These are phyloP conservation scores for Lithophane ornitopus DNA, from an alignment of 2,888 invertebrate species.

Conservation along the genomic window DNA sequence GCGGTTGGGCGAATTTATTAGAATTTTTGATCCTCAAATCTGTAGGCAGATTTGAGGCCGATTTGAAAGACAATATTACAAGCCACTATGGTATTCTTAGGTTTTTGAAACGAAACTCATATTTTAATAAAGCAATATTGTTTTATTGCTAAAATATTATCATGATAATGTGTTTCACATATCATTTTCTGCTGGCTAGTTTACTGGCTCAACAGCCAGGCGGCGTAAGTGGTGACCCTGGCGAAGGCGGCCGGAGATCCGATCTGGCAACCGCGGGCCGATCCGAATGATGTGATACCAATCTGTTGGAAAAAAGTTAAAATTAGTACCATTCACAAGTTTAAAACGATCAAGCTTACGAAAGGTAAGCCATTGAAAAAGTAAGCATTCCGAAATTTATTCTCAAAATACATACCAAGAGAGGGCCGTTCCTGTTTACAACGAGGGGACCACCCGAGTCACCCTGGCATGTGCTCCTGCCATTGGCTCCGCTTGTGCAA, in stretches of 20 bases:
- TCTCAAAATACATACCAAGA: slow-evolving; percentile 66
- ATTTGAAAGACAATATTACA: not conserved
- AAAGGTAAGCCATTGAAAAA: not conserved
- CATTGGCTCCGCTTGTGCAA: slow-evolving; percentile 71
- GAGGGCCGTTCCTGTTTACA: slow-evolving; percentile 54
- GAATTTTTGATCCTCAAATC: no score
- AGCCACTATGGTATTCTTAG: not conserved
- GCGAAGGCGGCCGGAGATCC: slow-evolving; percentile 71
- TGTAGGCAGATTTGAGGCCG: no score
- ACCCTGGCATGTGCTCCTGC: slow-evolving; percentile 71
- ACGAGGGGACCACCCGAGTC: slow-evolving; percentile 79
- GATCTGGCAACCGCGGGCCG: slow-evolving; percentile 68
- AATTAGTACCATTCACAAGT: not conserved
- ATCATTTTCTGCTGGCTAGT: not conserved
- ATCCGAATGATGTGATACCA: slow-evolving; percentile 75
- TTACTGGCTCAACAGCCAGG: slow-evolving; percentile 60
- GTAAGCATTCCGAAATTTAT: not conserved
- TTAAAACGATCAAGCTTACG: not conserved
- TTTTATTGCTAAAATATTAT: not conserved
- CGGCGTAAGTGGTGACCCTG: slow-evolving; percentile 69
- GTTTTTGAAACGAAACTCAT: not conserved
- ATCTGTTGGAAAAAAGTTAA: slow-evolving; percentile 66
- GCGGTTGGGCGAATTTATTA: no score
- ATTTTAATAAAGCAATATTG: not conserved
- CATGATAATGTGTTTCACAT: not conserved